phyloP scores from a whole-genome alignment of 2,888 invertebrate genomes.

The Mimumesa dahlbomi region DNA sequence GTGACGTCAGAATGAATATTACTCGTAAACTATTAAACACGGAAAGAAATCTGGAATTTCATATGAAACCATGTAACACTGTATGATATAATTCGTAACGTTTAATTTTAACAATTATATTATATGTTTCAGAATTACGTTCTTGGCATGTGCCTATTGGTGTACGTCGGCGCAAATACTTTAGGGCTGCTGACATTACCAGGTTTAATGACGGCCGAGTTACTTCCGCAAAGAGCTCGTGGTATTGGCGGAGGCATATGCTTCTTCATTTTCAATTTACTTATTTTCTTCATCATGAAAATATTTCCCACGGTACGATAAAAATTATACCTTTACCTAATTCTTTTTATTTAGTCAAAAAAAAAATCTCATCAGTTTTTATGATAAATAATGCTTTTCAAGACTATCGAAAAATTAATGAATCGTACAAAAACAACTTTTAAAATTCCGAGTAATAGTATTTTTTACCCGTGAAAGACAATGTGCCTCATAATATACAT shows the following conservation, averaged over 20 bases:
- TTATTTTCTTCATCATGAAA: conserved; percentile 87
- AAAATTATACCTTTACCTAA: background rate
- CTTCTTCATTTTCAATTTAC: conserved; percentile 87
- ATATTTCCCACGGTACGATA: conserved; percentile 84
- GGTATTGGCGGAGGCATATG: conserved; percentile 88
- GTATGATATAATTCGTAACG: background rate
- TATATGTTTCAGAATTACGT: conserved; percentile 73
- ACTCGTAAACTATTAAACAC: no score
- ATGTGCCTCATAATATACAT: no score
- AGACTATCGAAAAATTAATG: no score
- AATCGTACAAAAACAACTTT: no score
- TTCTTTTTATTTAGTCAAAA: background rate
- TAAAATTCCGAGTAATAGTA: no score
- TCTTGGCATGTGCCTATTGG: conserved; percentile 82
- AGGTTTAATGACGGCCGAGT: conserved; percentile 88
- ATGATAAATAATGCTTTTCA: no score
- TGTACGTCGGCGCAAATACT: conserved; percentile 88
- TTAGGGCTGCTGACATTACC: conserved; percentile 88
- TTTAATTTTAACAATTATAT: background rate
- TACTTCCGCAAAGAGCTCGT: conserved; percentile 87
- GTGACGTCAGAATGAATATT: no score
- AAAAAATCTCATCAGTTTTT: no score
- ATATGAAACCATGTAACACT: background rate
- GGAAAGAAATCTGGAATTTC: no score
- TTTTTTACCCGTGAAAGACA: no score